phyloP scores from a whole-genome alignment of 2,113 vertebrate species.

The Hucho hucho region DNA sequence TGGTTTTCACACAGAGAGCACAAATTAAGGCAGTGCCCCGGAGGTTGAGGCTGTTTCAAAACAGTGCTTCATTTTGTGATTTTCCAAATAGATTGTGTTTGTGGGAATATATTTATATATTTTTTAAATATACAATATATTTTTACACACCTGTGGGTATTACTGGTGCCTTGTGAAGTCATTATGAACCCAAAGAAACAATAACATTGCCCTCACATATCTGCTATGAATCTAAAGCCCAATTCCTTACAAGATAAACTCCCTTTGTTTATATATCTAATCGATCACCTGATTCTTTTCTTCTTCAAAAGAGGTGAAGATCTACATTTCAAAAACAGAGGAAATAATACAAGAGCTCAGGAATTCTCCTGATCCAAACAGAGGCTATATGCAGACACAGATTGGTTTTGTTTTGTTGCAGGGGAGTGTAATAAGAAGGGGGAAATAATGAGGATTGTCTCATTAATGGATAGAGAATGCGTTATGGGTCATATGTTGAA shows the following conservation, averaged over 20 bases:
- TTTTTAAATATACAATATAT: too few relatives aligned
- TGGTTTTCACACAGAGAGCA: too few relatives aligned
- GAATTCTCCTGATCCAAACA: constrained; percentile 34
- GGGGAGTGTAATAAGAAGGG: constrained; percentile 41
- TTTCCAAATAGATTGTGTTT: not conserved
- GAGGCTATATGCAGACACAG: constrained; percentile 38
- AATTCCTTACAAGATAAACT: constrained; percentile 15
- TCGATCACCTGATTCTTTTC: constrained; percentile 46
- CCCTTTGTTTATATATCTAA: constrained; percentile 54
- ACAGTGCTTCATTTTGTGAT: too few relatives aligned
- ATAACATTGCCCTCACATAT: not conserved
- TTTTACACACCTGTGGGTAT: not conserved
- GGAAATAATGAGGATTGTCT: constrained; percentile 60
- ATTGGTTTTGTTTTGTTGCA: constrained; percentile 63
- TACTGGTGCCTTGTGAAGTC: not conserved
- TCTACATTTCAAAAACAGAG: constrained; percentile 28
- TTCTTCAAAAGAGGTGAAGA: not conserved
- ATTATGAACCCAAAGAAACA: not conserved
- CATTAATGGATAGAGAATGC: constrained; percentile 55
- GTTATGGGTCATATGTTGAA: constrained; percentile 58
- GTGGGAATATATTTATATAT: too few relatives aligned
- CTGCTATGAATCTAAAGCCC: constrained; percentile 40
- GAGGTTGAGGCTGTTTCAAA: too few relatives aligned
- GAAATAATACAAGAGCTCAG: constrained; percentile 26
- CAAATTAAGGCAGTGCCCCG: too few relatives aligned